Conservation (phyloP, 2,797 vertebrate species). For the Triplophysa bombifrons region DNA sequence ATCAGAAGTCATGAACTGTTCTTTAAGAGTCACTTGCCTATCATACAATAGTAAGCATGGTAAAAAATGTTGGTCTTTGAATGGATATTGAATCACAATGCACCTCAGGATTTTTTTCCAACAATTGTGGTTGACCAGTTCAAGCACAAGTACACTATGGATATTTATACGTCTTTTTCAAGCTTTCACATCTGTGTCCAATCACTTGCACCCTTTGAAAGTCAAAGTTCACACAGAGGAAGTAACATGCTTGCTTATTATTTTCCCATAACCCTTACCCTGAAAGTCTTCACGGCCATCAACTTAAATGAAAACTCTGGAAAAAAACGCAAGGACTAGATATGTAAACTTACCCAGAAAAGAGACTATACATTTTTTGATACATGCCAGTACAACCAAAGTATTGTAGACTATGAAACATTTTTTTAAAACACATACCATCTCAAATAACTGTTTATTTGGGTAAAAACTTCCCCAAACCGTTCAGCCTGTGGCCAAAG, state of each 20-base stretch:
- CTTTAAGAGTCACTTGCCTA: not conserved
- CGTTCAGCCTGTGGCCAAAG: conserved; percentile 11
- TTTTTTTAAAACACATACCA: conserved; percentile 1
- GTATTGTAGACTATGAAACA: conserved; percentile 1
- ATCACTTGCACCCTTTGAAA: conserved; percentile 26
- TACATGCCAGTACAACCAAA: not conserved
- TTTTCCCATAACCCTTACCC: conserved; percentile 69
- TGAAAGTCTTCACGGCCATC: conserved; percentile 50
- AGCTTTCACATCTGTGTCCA: conserved; percentile 45
- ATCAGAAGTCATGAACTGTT: conserved; percentile 1
- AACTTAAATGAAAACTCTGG: not conserved
- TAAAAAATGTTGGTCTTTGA: no score
- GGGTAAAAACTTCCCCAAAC: not conserved
- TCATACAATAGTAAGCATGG: not conserved
- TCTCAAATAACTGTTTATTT: conserved; percentile 20
- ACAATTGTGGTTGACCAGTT: not conserved
- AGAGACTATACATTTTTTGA: not conserved
- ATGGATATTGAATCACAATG: no score
- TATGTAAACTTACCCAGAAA: conserved; percentile 14
- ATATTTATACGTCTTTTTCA: not conserved
- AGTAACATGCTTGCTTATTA: conserved; percentile 57
- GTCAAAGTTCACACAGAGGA: conserved; percentile 5
- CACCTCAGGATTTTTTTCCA: not conserved
- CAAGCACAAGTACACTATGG: not conserved
- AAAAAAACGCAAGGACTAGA: not conserved